Percentiles rank a stretch among this genome's conserved stretches.
Evolutionary conservation across 2,797 vertebrate genomes (phyloP).

Genomic region (Eulemur mongoz): DNA sequence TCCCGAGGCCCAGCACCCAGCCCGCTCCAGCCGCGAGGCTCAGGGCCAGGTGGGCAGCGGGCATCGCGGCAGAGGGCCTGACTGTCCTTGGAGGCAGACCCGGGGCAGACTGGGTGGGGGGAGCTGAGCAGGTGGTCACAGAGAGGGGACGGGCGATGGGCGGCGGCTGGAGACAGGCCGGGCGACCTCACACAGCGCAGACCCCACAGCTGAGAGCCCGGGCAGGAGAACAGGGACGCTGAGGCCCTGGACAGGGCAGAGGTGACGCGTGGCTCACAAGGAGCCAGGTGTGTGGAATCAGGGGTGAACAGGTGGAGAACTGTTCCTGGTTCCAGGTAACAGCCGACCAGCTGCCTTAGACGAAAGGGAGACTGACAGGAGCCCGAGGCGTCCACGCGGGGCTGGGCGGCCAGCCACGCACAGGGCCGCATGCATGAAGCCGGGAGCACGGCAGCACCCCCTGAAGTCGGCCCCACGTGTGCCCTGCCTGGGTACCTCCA

Average conservation of each 20-base stretch:
- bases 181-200: neutral
- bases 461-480: neutral
- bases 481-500: fast-evolving
- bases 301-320: neutral
- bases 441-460: too few relatives aligned
- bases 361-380: neutral
- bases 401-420: fast-evolving
- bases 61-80: neutral
- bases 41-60: neutral
- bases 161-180: too few relatives aligned
- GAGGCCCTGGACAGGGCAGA: neutral
- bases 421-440: neutral
- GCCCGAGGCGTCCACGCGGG: neutral
- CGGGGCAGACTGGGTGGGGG: neutral
- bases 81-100: neutral
- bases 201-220: neutral
- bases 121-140: fast-evolving
- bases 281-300: neutral
- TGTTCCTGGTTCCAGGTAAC: neutral
- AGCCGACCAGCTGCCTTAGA: fast-evolving
- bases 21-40: neutral
- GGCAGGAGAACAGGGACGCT: too few relatives aligned
- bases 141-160: neutral
- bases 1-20: neutral
- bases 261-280: neutral